phyloP scores from a whole-genome alignment of 2,113 vertebrate genomes.

The Apodemus speciosus region DNA sequence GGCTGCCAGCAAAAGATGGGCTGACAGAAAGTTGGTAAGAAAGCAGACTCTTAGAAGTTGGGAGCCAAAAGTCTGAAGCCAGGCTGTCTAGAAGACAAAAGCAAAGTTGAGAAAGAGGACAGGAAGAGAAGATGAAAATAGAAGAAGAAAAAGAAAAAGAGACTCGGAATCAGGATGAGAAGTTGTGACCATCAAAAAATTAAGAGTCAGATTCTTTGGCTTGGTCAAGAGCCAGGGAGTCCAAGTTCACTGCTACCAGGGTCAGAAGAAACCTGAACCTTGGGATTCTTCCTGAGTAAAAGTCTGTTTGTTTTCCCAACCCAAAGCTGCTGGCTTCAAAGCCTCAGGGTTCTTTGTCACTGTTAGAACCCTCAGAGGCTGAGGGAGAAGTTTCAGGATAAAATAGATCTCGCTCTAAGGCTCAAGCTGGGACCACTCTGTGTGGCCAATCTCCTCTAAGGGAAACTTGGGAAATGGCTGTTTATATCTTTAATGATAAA shows the following conservation, averaged over 20 bases:
- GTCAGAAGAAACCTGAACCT: slow-evolving; percentile 59
- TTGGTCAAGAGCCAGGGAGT: slow-evolving; percentile 54
- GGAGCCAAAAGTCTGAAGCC: slow-evolving; percentile 11
- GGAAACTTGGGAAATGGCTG: background rate
- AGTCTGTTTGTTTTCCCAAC: slow-evolving; percentile 72
- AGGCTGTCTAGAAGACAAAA: slow-evolving; percentile 47
- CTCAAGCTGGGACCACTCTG: slow-evolving; percentile 27
- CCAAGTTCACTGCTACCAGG: slow-evolving; percentile 26
- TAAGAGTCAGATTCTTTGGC: slow-evolving; percentile 32
- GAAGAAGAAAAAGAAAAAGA: background rate
- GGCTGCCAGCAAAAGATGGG: background rate
- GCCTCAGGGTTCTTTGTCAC: slow-evolving; percentile 32
- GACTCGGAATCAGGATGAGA: background rate
- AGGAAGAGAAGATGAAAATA: slow-evolving; percentile 62
- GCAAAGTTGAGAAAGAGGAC: slow-evolving; percentile 15
- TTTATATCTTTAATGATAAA: slow-evolving; percentile 65
- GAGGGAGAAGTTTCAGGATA: slow-evolving; percentile 4
- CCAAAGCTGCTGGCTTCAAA: slow-evolving; percentile 25
- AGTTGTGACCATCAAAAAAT: slow-evolving; percentile 20
- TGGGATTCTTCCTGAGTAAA: slow-evolving; percentile 19
- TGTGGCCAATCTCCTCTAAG: background rate
- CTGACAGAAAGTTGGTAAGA: background rate
- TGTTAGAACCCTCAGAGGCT: background rate
- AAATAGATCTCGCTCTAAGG: background rate
- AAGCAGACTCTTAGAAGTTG: slow-evolving; percentile 9